Conservation (phyloP, 1,140 invertebrate genomes). For the Camponotus pennsylvanicus region DNA sequence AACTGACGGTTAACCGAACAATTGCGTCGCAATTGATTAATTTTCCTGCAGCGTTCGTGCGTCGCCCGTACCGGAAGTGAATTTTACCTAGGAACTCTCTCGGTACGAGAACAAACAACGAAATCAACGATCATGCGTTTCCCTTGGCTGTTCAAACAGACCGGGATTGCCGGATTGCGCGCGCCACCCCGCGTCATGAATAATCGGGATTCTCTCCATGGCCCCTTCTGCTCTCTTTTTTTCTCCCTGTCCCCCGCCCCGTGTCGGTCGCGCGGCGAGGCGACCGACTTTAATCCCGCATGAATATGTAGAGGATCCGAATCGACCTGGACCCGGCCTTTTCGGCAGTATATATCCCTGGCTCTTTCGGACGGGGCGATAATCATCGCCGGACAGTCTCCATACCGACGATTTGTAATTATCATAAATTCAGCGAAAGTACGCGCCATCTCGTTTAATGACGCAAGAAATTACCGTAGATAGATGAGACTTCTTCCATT, state of each 20-base stretch:
- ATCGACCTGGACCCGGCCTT: constrained; percentile 40
- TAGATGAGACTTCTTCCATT: not conserved
- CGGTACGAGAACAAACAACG: constrained; percentile 70
- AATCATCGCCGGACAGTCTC: constrained; percentile 47
- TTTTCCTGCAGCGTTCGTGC: constrained; percentile 2
- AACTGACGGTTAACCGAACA: constrained; percentile 22
- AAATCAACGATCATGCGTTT: constrained; percentile 70
- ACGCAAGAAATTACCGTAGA: constrained; percentile 37
- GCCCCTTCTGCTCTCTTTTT: constrained; percentile 60
- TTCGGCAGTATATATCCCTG: constrained; percentile 54
- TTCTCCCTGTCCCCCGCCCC: constrained; percentile 35
- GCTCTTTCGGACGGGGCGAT: constrained; percentile 56
- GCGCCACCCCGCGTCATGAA: constrained; percentile 73
- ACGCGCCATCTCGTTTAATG: constrained; percentile 33
- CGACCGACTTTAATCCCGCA: constrained; percentile 75
- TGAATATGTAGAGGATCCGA: constrained; percentile 76
- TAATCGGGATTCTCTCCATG: constrained; percentile 73
- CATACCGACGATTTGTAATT: constrained; percentile 60
- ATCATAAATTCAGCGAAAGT: constrained; percentile 65
- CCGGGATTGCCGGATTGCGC: constrained; percentile 66
- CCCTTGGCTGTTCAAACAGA: constrained; percentile 76
- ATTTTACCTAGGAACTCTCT: constrained; percentile 73
- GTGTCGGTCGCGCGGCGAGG: constrained; percentile 34
- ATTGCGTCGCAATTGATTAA: not conserved
- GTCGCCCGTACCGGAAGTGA: constrained; percentile 66